Conservation (phyloP, 2,113 vertebrate genomes). For the Capricornis sumatraensis region DNA sequence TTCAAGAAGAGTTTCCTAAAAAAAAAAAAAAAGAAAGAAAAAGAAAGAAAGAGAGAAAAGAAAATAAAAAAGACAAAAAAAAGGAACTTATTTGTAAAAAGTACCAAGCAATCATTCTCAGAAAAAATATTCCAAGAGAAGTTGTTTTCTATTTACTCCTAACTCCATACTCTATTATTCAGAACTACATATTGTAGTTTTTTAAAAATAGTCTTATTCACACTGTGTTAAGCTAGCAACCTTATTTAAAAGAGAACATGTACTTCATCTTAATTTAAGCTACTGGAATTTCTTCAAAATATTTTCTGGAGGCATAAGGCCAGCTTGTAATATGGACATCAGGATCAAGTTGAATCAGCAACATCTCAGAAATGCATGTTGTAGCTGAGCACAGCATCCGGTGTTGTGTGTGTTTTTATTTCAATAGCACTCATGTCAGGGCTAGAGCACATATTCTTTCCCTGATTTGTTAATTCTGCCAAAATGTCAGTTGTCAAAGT, state of each 20-base stretch:
- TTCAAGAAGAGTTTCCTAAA: not conserved
- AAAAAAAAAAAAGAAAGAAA: not conserved
- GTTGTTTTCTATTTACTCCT: not conserved
- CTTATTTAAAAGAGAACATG: slow-evolving; percentile 5
- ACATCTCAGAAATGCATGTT: not conserved
- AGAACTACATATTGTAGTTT: not conserved
- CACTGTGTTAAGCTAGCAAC: not conserved
- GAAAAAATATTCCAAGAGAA: not conserved
- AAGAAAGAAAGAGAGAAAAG: too few relatives aligned
- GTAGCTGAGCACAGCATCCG: not conserved
- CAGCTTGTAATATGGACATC: not conserved
- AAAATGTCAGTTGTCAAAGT: slow-evolving; percentile 47
- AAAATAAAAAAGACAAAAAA: not conserved
- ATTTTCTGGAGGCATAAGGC: not conserved
- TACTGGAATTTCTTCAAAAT: not conserved
- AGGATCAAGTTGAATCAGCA: slow-evolving; percentile 28
- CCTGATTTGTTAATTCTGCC: slow-evolving; percentile 31
- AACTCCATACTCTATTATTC: not conserved
- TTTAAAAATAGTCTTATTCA: not conserved
- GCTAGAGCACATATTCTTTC: not conserved
- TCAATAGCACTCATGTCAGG: not conserved
- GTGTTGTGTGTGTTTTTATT: not conserved
- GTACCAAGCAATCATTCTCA: not conserved
- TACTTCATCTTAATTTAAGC: slow-evolving; percentile 47
- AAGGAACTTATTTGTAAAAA: not conserved